Evolutionary conservation across 2,888 invertebrate species (phyloP).

Genomic region (Sinodicranocentrus sp.): DNA sequence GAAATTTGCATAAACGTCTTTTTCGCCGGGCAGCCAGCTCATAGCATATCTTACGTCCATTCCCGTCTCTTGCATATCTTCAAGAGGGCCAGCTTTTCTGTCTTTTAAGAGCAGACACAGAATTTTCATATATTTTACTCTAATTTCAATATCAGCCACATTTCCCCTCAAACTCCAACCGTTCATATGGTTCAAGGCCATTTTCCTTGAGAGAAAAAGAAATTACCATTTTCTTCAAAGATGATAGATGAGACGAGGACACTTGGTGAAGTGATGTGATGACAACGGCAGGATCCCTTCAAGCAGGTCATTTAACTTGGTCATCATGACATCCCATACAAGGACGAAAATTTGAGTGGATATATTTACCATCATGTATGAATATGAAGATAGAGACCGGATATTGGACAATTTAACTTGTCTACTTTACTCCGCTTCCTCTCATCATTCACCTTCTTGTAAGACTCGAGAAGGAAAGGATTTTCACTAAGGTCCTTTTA

Average conservation of each 20-base stretch:
- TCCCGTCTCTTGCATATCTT: constrained; percentile 5
- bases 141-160: neutral
- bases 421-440: neutral
- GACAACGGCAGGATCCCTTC: constrained; percentile 15
- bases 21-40: neutral
- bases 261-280: constrained; percentile 32
- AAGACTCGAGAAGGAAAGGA: neutral
- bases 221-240: constrained; percentile 12
- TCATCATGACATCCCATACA: no score
- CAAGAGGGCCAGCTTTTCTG: neutral
- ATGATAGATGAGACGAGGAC: constrained; percentile 18
- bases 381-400: neutral
- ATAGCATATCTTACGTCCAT: constrained; percentile 12
- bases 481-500: neutral
- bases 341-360: no score
- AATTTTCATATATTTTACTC: neutral
- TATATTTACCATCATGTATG: no score
- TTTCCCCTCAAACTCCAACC: neutral
- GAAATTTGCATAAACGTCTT: neutral
- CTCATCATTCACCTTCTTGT: neutral
- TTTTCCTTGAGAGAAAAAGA: neutral
- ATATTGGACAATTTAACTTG: constrained; percentile 25
- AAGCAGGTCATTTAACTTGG: neutral
- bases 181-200: constrained; percentile 31
- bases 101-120: no score